Evolutionary conservation across 2,888 invertebrate genomes (phyloP).

Genomic region (Cartodere bifasciata): DNA sequence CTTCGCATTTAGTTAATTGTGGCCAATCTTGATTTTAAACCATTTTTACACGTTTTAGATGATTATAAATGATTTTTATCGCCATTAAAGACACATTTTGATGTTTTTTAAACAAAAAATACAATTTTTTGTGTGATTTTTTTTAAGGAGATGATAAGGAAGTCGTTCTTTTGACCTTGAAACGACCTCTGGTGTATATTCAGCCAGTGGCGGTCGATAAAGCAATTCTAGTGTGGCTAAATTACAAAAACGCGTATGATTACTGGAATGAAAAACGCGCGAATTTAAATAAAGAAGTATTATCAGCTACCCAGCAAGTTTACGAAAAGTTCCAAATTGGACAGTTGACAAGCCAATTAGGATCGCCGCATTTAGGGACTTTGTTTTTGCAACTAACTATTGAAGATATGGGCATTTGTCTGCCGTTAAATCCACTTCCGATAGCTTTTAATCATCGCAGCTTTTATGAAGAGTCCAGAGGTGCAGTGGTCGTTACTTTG

Average conservation of each 20-base stretch:
- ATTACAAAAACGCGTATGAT: slow-evolving; percentile 98
- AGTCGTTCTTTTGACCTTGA: slow-evolving; percentile 79
- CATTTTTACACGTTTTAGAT: too few species aligned
- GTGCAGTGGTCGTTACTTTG: slow-evolving; percentile 89
- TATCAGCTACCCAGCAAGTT: slow-evolving; percentile 58
- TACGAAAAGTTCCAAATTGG: slow-evolving; percentile 69
- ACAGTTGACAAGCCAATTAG: slow-evolving; percentile 62
- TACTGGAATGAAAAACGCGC: slow-evolving; percentile 97
- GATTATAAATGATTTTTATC: too few species aligned
- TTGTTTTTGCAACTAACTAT: slow-evolving; percentile 88
- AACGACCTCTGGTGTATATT: slow-evolving; percentile 88
- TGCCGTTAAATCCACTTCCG: slow-evolving; percentile 78
- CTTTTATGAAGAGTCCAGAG: slow-evolving; percentile 67
- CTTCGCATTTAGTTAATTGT: too few species aligned
- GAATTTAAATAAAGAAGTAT: slow-evolving; percentile 78
- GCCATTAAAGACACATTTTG: too few species aligned
- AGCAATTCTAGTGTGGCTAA: slow-evolving; percentile 96
- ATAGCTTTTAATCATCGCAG: slow-evolving; percentile 54
- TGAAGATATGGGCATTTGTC: slow-evolving; percentile 91
- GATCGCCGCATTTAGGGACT: slow-evolving; percentile 71
- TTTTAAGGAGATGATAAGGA: slow-evolving; percentile 81
- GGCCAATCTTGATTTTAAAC: too few species aligned
- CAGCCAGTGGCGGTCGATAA: slow-evolving; percentile 97
- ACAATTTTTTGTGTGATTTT: too few species aligned
- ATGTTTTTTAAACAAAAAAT: too few species aligned